Evolutionary conservation across 2,888 invertebrate genomes (phyloP).

Genomic region (Formica aserva): DNA sequence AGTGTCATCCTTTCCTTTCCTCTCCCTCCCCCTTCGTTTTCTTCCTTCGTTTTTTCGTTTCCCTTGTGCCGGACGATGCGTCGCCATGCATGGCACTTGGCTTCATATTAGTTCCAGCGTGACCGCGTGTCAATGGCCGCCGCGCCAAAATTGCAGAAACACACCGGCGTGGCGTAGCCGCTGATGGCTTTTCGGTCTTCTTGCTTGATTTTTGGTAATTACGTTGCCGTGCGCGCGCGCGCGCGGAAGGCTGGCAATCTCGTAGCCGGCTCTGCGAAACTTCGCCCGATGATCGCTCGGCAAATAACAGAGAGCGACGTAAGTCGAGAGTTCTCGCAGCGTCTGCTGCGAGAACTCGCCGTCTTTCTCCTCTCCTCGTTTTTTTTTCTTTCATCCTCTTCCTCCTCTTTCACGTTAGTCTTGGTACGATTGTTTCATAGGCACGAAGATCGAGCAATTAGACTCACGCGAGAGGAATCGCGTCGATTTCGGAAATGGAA

Average conservation of each 20-base stretch:
- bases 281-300: conserved; percentile 77
- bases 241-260: conserved; percentile 76
- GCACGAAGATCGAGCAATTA: conserved; percentile 71
- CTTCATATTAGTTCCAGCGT: conserved; percentile 48
- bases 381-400: not conserved
- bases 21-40: not conserved
- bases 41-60: too few species aligned
- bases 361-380: conserved; percentile 8
- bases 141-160: conserved; percentile 79
- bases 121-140: conserved; percentile 75
- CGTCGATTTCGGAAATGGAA: conserved; percentile 31
- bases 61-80: not conserved
- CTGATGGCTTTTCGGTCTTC: conserved; percentile 78
- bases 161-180: conserved; percentile 67
- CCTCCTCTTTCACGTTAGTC: conserved; percentile 29
- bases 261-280: conserved; percentile 72
- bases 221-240: conserved; percentile 64
- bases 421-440: conserved; percentile 68
- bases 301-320: conserved; percentile 77
- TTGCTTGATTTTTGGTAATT: conserved; percentile 81
- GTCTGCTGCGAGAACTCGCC: conserved; percentile 51
- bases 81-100: not conserved
- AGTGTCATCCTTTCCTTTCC: not conserved
- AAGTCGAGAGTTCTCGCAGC: conserved; percentile 57
- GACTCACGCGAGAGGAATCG: conserved; percentile 52